Conservation (phyloP, 2,797 vertebrate species). For the Sebastes minor region DNA sequence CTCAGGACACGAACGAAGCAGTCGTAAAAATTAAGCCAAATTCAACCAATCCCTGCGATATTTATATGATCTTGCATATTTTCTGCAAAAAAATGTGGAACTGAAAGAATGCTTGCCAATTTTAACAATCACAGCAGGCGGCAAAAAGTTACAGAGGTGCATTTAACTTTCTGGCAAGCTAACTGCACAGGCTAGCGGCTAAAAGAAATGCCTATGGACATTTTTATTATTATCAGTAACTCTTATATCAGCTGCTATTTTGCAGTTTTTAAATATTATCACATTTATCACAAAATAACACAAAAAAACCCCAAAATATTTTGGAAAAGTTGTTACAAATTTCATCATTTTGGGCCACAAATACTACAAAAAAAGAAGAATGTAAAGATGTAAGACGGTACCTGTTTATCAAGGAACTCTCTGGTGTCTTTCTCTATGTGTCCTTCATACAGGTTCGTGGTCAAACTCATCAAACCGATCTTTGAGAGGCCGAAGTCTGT, state of each 20-base stretch:
- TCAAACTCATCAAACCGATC: constrained; percentile 97
- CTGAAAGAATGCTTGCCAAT: fast-evolving
- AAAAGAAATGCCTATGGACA: neutral
- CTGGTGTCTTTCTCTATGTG: constrained; percentile 97
- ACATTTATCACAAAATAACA: neutral
- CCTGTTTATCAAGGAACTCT: constrained; percentile 97
- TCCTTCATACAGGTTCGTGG: constrained; percentile 96
- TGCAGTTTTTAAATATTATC: neutral
- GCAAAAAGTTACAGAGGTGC: neutral
- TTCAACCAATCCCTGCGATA: neutral
- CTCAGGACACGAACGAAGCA: neutral
- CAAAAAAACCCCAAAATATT: fast-evolving
- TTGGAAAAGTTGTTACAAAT: neutral
- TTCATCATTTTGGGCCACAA: neutral
- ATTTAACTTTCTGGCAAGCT: neutral
- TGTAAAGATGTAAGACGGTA: neutral
- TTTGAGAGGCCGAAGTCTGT: constrained; percentile 98
- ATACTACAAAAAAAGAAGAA: no score
- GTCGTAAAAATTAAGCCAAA: neutral
- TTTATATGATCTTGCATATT: no score
- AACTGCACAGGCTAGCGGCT: neutral
- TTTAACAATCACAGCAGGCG: fast-evolving
- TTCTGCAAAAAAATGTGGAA: neutral
- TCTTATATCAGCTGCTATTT: neutral
- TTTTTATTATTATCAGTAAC: neutral